Base-by-base conservation (phyloP, 2,888 invertebrate species). In the Perithous albicinctus region DNA sequence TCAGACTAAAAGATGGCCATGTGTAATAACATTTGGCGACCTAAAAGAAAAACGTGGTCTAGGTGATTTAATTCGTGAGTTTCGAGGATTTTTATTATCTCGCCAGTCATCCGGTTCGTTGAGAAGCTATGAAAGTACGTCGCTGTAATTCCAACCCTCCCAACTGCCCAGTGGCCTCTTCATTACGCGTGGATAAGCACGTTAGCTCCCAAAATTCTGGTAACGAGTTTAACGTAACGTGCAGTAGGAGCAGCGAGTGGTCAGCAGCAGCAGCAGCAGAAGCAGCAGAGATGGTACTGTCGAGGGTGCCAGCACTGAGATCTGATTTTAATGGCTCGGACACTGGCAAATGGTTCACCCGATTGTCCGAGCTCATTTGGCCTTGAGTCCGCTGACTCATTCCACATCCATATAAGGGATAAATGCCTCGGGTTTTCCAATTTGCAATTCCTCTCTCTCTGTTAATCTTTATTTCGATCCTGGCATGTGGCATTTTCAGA, bases 321-420 rank as follows among this genome's bases (percentile, higher is more conserved):
- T 89, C 88, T 88, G 90, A 90, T 90, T 90, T 90, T 90, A 91
- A 91, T 90, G 90, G 89, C 86, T 85, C 86, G 86, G 86, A 83
- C 56, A 80, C 78, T 86, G 85, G 85, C 84, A 83, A 87, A 90
- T 88, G 90, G 89, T 86, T 86, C 87, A 82, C 86, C n/a, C 88
- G 88, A 90, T 89, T 88, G 88, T 89, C 86, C 89, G 82, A 86
- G 84, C 85, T 87, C 86, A 88, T 89, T 88, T 87, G 84, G 85
- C 84, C 83, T 63, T 32, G 46, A 80, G 29, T 69, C 72, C 67
- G 86, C 85, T 86, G 86, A 86, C 82, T 86, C 86, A 84, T 82
- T 78, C 59, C 59, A 29, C 41, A 41, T 46, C 63, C 38, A 38
- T 15, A 46, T 43, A 29, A 73, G 76, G 85, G 79, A 79, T 81